Evolutionary conservation across 2,888 invertebrate species (phyloP).

Genomic region (Trachelus stipa): DNA sequence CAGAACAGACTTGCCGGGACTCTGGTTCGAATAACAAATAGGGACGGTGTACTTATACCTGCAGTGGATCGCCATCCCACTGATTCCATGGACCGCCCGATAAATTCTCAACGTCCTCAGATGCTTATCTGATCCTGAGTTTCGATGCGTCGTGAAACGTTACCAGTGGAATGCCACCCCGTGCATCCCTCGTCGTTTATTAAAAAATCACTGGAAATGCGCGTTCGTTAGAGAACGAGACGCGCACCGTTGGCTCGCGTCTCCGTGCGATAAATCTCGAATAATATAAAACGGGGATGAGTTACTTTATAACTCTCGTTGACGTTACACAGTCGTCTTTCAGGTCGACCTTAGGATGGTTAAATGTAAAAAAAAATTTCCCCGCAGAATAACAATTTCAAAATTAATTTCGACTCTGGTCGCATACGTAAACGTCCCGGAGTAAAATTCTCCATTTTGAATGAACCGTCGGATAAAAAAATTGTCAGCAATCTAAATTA

Average conservation of each 20-base stretch:
- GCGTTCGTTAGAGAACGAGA: conserved; percentile 34
- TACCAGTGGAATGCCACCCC: conserved; percentile 53
- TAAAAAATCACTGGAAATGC: conserved; percentile 44
- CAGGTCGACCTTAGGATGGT: neutral
- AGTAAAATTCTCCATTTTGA: neutral
- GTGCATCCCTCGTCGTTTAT: conserved; percentile 34
- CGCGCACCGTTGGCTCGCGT: neutral
- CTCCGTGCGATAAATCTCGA: conserved; percentile 4
- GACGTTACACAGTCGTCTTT: neutral
- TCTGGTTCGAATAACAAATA: conserved; percentile 28
- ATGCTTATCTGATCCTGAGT: conserved; percentile 62
- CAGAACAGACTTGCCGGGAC: conserved; percentile 8
- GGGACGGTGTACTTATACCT: conserved; percentile 45
- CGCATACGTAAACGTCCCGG: neutral
- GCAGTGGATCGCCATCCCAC: conserved; percentile 43
- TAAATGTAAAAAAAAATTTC: neutral
- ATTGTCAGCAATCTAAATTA: neutral
- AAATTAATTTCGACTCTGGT: neutral
- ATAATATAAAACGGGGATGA: conserved; percentile 1
- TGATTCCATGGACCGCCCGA: conserved; percentile 56
- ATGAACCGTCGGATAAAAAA: neutral
- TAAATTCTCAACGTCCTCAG: conserved; percentile 60
- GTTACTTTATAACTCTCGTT: neutral
- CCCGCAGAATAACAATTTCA: neutral
- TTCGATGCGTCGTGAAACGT: conserved; percentile 55